Conservation (phyloP, 2,797 vertebrate genomes). For the Rhinichthys osculus region DNA sequence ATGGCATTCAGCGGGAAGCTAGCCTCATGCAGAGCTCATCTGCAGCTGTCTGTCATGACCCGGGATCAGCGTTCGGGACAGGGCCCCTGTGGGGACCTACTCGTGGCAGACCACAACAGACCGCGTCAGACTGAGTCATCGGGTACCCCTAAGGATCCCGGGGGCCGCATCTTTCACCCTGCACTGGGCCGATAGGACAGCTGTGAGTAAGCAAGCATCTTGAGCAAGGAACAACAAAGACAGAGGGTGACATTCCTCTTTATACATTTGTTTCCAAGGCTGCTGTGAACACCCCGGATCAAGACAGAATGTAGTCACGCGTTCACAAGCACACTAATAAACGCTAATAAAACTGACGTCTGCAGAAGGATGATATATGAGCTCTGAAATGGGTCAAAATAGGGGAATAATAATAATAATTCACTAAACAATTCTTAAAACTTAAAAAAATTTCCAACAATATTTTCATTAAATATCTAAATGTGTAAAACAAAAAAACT, state of each 20-base stretch:
- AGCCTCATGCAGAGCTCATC: not conserved
- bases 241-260: conserved; percentile 34
- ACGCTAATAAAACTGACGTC: not conserved
- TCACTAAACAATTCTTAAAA: not conserved
- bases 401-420: not conserved
- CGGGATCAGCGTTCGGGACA: not conserved
- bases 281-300: conserved; percentile 31
- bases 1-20: conserved; percentile 8
- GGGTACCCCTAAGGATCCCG: not conserved
- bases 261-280: not conserved
- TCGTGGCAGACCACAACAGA: conserved; percentile 23
- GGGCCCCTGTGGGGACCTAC: not conserved
- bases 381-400: not conserved
- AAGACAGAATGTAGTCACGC: conserved; percentile 19
- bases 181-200: conserved; percentile 18
- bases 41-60: conserved; percentile 11
- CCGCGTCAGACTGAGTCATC: conserved; percentile 1
- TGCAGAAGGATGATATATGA: not conserved
- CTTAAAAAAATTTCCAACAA: too few species aligned
- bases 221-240: conserved; percentile 6
- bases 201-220: conserved; percentile 21
- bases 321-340: not conserved
- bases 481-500: not conserved
- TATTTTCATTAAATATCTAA: not conserved
- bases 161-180: conserved; percentile 21